Conservation (phyloP, 2,797 vertebrate species). For the Nyctalus aviator region DNA sequence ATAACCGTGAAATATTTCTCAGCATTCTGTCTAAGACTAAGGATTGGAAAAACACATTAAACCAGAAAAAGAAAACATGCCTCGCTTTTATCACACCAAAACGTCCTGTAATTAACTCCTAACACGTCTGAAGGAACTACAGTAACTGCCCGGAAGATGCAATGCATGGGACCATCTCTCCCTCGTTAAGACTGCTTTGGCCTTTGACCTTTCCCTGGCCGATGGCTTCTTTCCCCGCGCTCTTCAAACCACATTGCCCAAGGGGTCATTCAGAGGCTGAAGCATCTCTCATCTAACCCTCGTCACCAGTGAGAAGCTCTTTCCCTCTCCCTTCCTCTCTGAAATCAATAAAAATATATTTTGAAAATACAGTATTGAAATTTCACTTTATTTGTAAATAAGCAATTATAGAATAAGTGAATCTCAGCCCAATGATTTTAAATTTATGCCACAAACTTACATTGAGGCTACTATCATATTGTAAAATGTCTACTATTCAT, state of each 20-base stretch:
- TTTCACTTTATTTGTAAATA: conserved; percentile 1
- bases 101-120: not conserved
- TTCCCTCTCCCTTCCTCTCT: too few species aligned
- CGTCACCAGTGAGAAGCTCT: too few species aligned
- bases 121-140: not conserved
- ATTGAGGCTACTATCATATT: not conserved
- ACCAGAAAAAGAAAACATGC: conserved; percentile 8
- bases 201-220: not conserved
- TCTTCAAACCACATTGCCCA: not conserved
- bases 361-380: not conserved
- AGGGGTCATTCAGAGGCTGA: not conserved
- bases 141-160: not conserved
- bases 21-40: conserved; percentile 26
- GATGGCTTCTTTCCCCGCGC: not conserved
- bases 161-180: not conserved
- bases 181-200: not conserved
- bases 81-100: not conserved
- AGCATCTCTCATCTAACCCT: not conserved
- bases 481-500: not conserved
- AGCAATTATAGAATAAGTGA: not conserved
- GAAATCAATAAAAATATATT: too few species aligned
- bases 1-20: not conserved
- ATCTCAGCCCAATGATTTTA: not conserved
- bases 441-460: conserved; percentile 11
- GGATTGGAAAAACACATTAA: conserved; percentile 24